Evolutionary conservation across 1,140 invertebrate genomes (phyloP), one percentile per base, ranked within the genome.

Genomic region (Zaprionus davidi): DNA sequence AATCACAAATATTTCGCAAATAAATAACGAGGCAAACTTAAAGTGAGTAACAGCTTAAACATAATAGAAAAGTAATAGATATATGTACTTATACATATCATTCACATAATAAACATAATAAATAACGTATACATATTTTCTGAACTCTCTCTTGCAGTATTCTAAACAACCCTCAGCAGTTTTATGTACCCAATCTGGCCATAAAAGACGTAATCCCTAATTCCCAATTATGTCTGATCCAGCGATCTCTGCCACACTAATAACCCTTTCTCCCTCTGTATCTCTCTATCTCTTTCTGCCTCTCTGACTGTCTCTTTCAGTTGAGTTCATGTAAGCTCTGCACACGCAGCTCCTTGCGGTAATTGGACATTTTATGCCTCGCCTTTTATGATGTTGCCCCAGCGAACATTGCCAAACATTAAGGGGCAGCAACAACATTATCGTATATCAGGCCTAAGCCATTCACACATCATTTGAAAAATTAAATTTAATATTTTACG

Each of bases 401-500:
- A 46, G 58, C 57, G 17, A 68, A 58, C 62, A 77, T 17, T 17
- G n/a, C 80, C 80, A 57, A 31, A 57, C 85, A 90, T 83, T 81
- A 83, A 13, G 56, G 46, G 74, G 11, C 71, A 49, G 44, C 38
- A n/a, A 12, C 46, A 12, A 51, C 84, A 84, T 88, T 84, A 88
- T 84, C 84, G 80, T 90, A 84, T 81, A 84, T 88, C 84, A 88
- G 71, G 84, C 68, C 85, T 84, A 90, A 87, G 85, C 81, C 85
- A 90, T 88, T 88, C 85, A 90, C 85, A 88, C 85, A 88, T 88
- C 84, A 87, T 88, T 90, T 88, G 72, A 81, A 84, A 88, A 88
- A 90, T 88, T 90, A 88, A 88, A 88, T 88, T 88, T 88, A 90
- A 88, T 90, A 90, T 88, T 88, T 88, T 85, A 90, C 84, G 84